phyloP scores from a whole-genome alignment of 2,113 vertebrate species.

The Phalacrocorax pelagicus region DNA sequence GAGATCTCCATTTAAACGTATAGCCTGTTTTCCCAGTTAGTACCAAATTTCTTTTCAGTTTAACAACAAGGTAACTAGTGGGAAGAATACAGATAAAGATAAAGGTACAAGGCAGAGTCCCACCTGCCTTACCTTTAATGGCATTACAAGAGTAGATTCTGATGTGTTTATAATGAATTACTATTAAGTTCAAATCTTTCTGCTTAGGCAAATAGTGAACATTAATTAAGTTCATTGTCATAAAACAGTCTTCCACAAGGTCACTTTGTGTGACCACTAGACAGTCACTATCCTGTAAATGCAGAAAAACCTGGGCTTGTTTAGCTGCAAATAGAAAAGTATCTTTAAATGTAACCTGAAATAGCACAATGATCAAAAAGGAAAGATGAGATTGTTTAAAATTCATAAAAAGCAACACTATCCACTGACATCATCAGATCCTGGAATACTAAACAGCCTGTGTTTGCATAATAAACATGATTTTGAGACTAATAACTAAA shows the following conservation, averaged over 20 bases:
- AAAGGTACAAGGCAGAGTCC: background rate
- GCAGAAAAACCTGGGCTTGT: background rate
- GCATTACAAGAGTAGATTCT: background rate
- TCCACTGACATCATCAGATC: background rate
- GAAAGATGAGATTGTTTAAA: background rate
- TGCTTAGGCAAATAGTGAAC: background rate
- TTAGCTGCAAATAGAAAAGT: background rate
- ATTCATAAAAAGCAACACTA: background rate
- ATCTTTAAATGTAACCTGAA: background rate
- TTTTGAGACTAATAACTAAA: background rate
- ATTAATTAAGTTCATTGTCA: background rate
- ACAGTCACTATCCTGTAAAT: background rate
- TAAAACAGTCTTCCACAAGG: conserved; percentile 6
- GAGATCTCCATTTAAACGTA: background rate
- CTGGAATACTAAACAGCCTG: background rate
- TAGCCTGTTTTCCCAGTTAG: background rate
- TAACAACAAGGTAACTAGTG: background rate
- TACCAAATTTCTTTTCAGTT: background rate
- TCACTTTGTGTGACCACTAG: background rate
- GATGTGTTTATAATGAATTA: background rate
- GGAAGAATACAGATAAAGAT: background rate
- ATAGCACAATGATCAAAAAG: background rate
- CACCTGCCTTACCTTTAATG: background rate
- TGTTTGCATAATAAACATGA: background rate
- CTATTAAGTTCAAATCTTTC: background rate